These are phyloP conservation scores for Syngnathus scovelli DNA, from an alignment of 2,113 vertebrate species.

Conservation along the genomic window DNA sequence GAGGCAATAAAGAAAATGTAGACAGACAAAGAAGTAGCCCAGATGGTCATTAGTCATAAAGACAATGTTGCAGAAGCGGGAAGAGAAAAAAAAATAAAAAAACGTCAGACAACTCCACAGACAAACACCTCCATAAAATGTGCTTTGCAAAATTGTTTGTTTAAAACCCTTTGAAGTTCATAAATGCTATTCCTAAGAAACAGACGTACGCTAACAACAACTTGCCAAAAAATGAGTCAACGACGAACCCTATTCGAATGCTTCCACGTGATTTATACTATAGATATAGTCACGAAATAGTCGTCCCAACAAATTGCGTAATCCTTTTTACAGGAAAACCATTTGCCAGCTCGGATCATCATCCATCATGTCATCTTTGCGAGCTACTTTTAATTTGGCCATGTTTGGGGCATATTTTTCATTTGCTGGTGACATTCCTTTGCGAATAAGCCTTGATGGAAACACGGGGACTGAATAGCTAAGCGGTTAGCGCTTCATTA, in stretches of 20 bases:
- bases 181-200: neutral
- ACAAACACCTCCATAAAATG: slow-evolving; percentile 38
- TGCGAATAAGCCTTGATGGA: slow-evolving; percentile 13
- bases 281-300: neutral
- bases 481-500: slow-evolving; percentile 73
- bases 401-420: slow-evolving; percentile 30
- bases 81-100: neutral
- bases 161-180: neutral
- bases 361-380: slow-evolving; percentile 26
- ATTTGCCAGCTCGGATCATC: slow-evolving; percentile 15
- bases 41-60: slow-evolving; percentile 58
- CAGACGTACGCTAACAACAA: neutral
- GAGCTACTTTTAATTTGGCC: slow-evolving; percentile 45
- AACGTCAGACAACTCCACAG: slow-evolving; percentile 40
- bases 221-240: neutral
- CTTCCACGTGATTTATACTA: neutral
- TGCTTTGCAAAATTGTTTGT: neutral
- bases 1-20: slow-evolving; percentile 1
- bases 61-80: slow-evolving; percentile 43
- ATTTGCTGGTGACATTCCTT: slow-evolving; percentile 29
- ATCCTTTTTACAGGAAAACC: neutral
- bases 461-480: slow-evolving; percentile 32
- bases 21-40: slow-evolving; percentile 34
- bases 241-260: neutral
- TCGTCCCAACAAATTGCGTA: neutral